Evolutionary conservation across 2,888 invertebrate species (phyloP), one percentile per base, ranked within the genome.

Genomic region (Colletes collaris): DNA sequence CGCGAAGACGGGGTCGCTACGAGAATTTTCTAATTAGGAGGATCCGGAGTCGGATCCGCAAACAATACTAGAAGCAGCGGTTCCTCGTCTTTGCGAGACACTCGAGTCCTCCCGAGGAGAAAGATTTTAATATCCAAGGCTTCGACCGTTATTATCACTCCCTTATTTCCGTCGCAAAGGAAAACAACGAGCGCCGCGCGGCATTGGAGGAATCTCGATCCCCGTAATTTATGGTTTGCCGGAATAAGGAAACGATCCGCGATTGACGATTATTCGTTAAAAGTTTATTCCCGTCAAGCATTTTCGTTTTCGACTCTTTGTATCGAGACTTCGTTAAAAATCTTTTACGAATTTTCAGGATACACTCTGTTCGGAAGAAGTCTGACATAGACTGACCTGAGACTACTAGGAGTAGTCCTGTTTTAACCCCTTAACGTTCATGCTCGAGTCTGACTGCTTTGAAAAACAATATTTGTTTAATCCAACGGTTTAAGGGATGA

Each of bases 1-100:
- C 79, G 86, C 83, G 85, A 82, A 83, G 80, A 68, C 65, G 75
- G 80, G 76, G 84, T 81, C 72, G 88, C 80, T 76, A 89, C 85
- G 87, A 88, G 91, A 90, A 91, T 91, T 92, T 92, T 89, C 90
- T 91, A 92, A 92, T 92, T 92, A 92, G 90, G 87, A 89, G 86
- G 88, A 90, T 90, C 90, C 88, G 80, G 27, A 86, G 81, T 79
- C 83, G 83, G 77, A 79, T 79, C 79, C 63, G 83, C 88, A 83
- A 90, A 90, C 89, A 90, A 90, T 89, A 75, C 82, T 79, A 67
- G 82, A 85, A 86, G 81, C 79, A 83, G 79, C 79, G 85, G 87
- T 87, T 88, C 76, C 84, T 63, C 77, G 60, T 81, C 78, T 73
- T 73, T 70, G 69, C 68, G 67, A 85, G 82, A 79, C 76, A 82